These are phyloP conservation scores for Lepidocyrtoides sp. DNA, from an alignment of 2,888 invertebrate genomes.

Conservation along the genomic window DNA sequence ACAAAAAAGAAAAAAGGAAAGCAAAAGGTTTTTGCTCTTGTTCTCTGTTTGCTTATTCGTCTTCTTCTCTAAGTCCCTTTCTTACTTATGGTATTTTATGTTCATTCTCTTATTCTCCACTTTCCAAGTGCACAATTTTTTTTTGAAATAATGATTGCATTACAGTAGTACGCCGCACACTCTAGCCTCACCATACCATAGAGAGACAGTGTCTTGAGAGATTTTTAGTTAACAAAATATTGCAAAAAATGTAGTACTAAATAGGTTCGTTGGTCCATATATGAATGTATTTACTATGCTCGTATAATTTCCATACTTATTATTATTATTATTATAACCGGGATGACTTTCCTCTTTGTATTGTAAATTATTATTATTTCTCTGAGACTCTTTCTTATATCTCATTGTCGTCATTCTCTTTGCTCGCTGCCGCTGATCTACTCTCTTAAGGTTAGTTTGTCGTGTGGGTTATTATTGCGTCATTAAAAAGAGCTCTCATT, in stretches of 20 bases:
- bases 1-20: background rate
- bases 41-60: background rate
- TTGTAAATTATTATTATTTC: constrained; percentile 58
- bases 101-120: too few species aligned
- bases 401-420: background rate
- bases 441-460: too few species aligned
- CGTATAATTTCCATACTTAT: too few species aligned
- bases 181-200: background rate
- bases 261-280: too few species aligned
- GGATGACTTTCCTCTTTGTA: background rate
- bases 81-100: too few species aligned
- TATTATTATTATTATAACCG: background rate
- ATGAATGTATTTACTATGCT: too few species aligned
- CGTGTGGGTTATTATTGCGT: constrained; percentile 62
- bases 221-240: background rate
- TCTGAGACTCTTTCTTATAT: background rate
- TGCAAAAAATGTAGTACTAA: too few species aligned
- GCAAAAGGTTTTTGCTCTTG: background rate
- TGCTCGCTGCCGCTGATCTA: too few species aligned
- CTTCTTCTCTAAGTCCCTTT: background rate
- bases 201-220: background rate
- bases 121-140: background rate
- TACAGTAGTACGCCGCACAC: background rate
- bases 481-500: constrained; percentile 56
- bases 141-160: background rate